Percentiles rank a stretch among this genome's conserved stretches.
phyloP scores from a whole-genome alignment of 1,140 invertebrate genomes.

The Ptiloglossa arizonensis region DNA sequence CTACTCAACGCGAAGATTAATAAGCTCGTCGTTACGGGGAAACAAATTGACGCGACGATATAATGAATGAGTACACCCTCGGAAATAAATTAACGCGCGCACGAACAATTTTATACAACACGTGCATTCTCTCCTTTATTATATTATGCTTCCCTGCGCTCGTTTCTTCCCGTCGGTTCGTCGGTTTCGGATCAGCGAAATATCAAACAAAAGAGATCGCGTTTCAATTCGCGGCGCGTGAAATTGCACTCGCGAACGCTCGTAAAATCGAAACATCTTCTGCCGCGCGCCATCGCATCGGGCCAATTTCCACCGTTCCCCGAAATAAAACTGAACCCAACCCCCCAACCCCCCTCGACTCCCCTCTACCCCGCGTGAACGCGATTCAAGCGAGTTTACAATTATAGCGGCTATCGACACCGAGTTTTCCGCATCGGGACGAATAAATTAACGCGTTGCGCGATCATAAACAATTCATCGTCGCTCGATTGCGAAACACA shows the following conservation, averaged over 20 bases:
- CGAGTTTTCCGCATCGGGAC: too few relatives aligned
- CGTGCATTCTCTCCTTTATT: not conserved
- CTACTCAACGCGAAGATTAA: slow-evolving; percentile 56
- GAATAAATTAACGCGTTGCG: too few relatives aligned
- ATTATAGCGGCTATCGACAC: too few relatives aligned
- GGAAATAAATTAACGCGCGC: slow-evolving; percentile 46
- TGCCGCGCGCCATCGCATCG: too few relatives aligned
- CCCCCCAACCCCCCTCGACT: too few relatives aligned
- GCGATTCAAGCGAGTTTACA: too few relatives aligned
- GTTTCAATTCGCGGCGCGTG: not conserved
- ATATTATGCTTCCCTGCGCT: not conserved
- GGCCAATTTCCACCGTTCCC: too few relatives aligned
- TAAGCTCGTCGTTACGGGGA: slow-evolving; percentile 52
- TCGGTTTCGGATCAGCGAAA: slow-evolving; percentile 5
- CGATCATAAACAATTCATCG: slow-evolving; percentile 40
- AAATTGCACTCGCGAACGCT: slow-evolving; percentile 9
- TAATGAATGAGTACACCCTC: slow-evolving; percentile 35
- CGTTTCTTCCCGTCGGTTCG: not conserved
- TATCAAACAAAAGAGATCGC: not conserved
- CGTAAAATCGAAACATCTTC: not conserved
- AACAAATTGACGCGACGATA: slow-evolving; percentile 35
- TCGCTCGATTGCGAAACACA: not conserved
- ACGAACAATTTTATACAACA: not conserved
- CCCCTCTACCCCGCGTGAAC: too few relatives aligned
- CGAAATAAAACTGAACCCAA: too few relatives aligned